Evolutionary conservation across 2,113 vertebrate genomes (phyloP).

Genomic region (Psephotus haematonotus): DNA sequence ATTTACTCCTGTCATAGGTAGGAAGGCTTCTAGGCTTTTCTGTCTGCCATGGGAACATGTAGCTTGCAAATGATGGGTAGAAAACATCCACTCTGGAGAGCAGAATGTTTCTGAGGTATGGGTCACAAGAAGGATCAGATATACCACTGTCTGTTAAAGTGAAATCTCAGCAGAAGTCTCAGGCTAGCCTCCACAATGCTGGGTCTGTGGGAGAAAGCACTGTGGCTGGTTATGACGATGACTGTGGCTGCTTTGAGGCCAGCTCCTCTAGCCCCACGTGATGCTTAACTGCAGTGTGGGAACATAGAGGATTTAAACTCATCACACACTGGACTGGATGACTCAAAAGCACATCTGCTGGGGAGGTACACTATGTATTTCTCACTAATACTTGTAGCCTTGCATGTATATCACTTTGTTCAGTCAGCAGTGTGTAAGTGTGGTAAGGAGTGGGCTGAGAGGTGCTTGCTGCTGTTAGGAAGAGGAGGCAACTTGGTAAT

Average conservation of each 20-base stretch:
- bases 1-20: background rate
- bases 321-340: background rate
- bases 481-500: background rate
- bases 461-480: background rate
- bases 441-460: background rate
- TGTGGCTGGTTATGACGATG: background rate
- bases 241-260: background rate
- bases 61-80: background rate
- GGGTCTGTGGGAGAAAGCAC: background rate
- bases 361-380: background rate
- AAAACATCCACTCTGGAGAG: background rate
- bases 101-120: background rate
- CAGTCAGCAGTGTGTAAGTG: background rate
- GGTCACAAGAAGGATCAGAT: background rate
- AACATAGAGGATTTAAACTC: background rate
- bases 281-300: fast-evolving
- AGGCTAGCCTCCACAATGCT: background rate
- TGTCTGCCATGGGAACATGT: background rate
- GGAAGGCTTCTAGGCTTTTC: background rate
- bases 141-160: background rate
- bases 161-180: background rate
- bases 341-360: background rate
- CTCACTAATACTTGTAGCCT: background rate
- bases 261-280: fast-evolving
- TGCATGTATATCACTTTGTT: fast-evolving